Conservation (phyloP, 2,113 vertebrate genomes). For the Mohoua ochrocephala region DNA sequence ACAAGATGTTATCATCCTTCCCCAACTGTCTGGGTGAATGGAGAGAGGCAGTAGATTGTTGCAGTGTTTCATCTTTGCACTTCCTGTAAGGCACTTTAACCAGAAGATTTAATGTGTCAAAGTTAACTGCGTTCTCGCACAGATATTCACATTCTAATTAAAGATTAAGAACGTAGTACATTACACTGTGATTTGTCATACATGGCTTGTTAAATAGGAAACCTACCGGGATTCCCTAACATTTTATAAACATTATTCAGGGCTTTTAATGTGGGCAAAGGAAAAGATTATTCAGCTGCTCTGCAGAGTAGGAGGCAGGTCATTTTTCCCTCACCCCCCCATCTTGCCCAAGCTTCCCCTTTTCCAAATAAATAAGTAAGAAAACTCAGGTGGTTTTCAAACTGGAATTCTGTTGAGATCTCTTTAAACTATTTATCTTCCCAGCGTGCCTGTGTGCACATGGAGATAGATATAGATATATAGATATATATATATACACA, state of each 20-base stretch:
- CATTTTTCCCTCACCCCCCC: not conserved
- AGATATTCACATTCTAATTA: slow-evolving; percentile 92
- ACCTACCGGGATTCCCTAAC: slow-evolving; percentile 86
- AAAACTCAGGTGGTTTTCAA: slow-evolving; percentile 16
- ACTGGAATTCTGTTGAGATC: not conserved
- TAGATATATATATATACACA: not conserved
- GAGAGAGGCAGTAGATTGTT: slow-evolving; percentile 81
- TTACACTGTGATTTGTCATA: slow-evolving; percentile 92
- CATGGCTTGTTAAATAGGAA: slow-evolving; percentile 89
- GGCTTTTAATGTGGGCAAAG: slow-evolving; percentile 79
- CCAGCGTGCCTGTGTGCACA: not conserved
- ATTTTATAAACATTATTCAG: slow-evolving; percentile 86
- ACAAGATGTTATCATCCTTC: slow-evolving; percentile 87
- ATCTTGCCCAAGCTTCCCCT: not conserved
- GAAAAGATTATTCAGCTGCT: slow-evolving; percentile 74
- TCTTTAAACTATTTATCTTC: slow-evolving; percentile 46
- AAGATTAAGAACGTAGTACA: slow-evolving; percentile 90
- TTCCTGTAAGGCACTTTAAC: slow-evolving; percentile 87
- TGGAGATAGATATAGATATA: not conserved
- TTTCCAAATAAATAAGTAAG: slow-evolving; percentile 49
- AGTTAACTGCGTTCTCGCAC: slow-evolving; percentile 82
- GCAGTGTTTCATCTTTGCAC: slow-evolving; percentile 83
- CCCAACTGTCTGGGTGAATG: slow-evolving; percentile 84
- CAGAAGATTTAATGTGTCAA: slow-evolving; percentile 92
- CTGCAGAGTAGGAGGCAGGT: slow-evolving; percentile 58